Conservation (phyloP, 2,797 vertebrate genomes). For the Coregonus suidteri region DNA sequence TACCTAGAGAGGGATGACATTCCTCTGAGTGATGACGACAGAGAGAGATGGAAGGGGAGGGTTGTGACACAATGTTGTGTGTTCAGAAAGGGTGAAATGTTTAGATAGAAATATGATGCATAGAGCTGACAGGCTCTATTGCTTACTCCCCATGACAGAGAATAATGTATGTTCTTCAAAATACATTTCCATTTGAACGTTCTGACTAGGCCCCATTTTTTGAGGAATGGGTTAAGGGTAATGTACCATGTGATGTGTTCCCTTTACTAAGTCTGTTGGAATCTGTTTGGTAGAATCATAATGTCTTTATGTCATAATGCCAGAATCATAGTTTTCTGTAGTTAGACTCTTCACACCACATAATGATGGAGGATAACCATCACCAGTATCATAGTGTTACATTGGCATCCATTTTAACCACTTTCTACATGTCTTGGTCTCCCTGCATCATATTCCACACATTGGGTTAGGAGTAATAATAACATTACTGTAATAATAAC, state of each 20-base stretch:
- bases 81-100: background rate
- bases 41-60: background rate
- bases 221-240: background rate
- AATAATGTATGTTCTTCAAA: background rate
- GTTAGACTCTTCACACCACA: conserved; percentile 44
- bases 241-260: background rate
- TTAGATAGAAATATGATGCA: background rate
- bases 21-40: conserved; percentile 24
- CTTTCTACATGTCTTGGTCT: background rate
- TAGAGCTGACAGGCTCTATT: background rate
- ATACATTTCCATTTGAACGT: background rate
- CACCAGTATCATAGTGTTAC: conserved; percentile 35
- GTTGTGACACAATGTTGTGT: background rate
- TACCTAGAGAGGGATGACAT: background rate
- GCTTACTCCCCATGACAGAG: background rate
- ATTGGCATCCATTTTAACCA: conserved; percentile 28
- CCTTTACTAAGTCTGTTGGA: background rate
- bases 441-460: background rate
- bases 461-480: conserved; percentile 19
- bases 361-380: conserved; percentile 24
- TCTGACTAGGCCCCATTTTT: background rate
- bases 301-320: background rate
- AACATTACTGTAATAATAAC: conserved; percentile 36
- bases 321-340: conserved; percentile 46
- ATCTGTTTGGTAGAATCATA: background rate